Evolutionary conservation across 1,140 invertebrate genomes (phyloP).

Genomic region (Grapholita molesta): DNA sequence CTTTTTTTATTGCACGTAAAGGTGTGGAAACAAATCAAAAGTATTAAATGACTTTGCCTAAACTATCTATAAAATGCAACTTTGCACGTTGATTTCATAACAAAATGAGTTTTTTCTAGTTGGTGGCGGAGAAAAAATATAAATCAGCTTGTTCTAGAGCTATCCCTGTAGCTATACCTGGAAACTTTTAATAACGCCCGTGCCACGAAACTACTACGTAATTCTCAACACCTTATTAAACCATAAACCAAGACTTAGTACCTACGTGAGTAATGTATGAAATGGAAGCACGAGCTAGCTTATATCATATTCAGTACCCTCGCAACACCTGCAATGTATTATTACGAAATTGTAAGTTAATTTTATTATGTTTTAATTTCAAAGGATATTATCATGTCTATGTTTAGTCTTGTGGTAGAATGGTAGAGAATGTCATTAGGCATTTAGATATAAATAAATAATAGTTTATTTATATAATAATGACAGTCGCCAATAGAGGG

Average conservation of each 20-base stretch:
- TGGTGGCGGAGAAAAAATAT: neutral
- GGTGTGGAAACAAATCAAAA: no score
- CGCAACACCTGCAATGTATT: neutral
- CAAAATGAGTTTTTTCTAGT: no score
- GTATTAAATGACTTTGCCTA: no score
- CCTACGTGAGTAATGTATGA: slow-evolving; percentile 10
- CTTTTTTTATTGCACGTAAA: no score
- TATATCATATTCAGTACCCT: slow-evolving; percentile 2
- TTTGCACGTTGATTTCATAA: no score
- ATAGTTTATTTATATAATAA: neutral
- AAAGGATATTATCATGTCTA: no score
- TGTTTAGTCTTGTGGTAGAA: no score
- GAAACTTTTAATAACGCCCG: slow-evolving; percentile 8
- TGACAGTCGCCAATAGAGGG: no score
- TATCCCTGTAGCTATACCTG: neutral
- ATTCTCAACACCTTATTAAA: slow-evolving; percentile 11
- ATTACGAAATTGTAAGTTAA: neutral
- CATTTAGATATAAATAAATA: no score
- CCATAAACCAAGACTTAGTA: slow-evolving; percentile 15
- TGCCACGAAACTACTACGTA: slow-evolving; percentile 10
- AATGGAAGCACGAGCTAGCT: slow-evolving; percentile 4
- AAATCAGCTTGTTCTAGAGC: neutral
- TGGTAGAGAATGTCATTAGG: no score
- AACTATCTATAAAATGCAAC: no score
- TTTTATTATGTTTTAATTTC: slow-evolving; percentile 16